These are phyloP conservation scores for Suricata suricatta DNA, from an alignment of 2,113 vertebrate genomes.

Conservation along the genomic window DNA sequence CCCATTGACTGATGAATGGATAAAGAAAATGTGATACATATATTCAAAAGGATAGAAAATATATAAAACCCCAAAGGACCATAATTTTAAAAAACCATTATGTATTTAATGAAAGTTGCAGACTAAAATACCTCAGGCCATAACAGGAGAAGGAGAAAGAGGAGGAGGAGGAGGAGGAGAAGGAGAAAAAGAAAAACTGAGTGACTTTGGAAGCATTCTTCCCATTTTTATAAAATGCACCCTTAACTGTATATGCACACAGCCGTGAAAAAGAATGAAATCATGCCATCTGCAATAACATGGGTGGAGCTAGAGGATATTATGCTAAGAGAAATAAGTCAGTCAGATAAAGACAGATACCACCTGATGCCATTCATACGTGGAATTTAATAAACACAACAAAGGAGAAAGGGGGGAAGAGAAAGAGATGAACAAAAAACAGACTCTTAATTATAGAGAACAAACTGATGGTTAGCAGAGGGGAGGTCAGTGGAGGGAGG, in stretches of 20 bases:
- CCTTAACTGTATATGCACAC: neutral
- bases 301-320: neutral
- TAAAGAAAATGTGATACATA: neutral
- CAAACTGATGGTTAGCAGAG: neutral
- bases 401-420: neutral
- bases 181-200: too few species aligned
- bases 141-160: neutral
- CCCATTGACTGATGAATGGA: neutral
- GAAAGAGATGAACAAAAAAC: neutral
- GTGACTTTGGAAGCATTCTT: slow-evolving; percentile 4
- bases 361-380: neutral
- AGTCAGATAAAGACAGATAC: neutral
- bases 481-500: neutral
- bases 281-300: neutral
- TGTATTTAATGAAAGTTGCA: neutral
- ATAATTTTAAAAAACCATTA: neutral
- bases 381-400: neutral
- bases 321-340: neutral
- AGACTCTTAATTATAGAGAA: neutral
- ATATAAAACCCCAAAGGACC: neutral
- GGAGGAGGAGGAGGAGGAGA: too few species aligned
- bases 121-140: neutral
- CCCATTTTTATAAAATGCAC: slow-evolving; percentile 35
- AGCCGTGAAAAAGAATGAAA: neutral
- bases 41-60: too few species aligned